Evolutionary conservation across 2,888 invertebrate genomes (phyloP).

Genomic region (Boloria euphrosyne): DNA sequence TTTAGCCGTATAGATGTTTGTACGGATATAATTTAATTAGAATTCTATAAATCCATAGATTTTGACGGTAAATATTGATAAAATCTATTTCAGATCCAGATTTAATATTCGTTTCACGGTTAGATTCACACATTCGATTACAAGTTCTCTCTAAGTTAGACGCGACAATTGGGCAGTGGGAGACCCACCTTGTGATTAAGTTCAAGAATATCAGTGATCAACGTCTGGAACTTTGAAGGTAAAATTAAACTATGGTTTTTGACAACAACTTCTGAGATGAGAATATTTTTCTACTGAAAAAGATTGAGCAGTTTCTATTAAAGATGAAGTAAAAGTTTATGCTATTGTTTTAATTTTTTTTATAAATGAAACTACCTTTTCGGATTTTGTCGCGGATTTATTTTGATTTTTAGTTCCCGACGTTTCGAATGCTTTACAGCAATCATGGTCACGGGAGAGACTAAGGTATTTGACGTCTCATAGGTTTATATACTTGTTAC

Average conservation of each 20-base stretch:
- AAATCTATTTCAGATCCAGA: conserved; percentile 4
- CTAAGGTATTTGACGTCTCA: no score
- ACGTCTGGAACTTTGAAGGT: conserved; percentile 7
- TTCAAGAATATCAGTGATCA: conserved; percentile 4
- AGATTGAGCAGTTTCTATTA: no score
- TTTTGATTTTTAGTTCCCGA: no score
- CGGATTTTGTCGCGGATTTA: no score
- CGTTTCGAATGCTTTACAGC: no score
- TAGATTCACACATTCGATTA: conserved; percentile 19
- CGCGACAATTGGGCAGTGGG: conserved; percentile 7
- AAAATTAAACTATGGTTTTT: neutral
- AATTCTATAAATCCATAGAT: neutral
- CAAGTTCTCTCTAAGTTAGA: conserved; percentile 17
- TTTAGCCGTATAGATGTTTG: neutral
- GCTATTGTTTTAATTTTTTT: no score
- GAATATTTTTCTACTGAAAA: no score
- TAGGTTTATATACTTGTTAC: no score
- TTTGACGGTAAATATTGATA: conserved; percentile 7
- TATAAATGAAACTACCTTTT: no score
- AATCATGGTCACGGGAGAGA: no score
- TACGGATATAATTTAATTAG: neutral
- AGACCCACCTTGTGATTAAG: conserved; percentile 12
- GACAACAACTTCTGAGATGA: no score
- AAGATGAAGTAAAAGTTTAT: no score
- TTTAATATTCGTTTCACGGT: conserved; percentile 13